Conservation (phyloP, 2,113 vertebrate genomes). For the Rallus limicola region DNA sequence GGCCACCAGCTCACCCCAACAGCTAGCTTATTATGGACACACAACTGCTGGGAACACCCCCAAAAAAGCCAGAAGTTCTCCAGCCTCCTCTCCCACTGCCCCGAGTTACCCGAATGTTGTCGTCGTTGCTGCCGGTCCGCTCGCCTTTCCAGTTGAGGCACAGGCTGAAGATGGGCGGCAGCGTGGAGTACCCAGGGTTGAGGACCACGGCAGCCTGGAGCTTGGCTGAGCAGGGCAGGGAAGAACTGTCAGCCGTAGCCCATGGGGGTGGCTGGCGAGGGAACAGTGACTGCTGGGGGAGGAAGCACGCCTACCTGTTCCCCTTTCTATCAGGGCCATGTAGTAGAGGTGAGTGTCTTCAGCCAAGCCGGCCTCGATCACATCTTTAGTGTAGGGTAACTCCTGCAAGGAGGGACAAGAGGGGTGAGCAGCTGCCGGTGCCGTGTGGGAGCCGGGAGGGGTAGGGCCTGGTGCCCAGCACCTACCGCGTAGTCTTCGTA, state of each 20-base stretch:
- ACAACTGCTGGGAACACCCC: rapidly evolving
- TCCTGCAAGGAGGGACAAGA: conserved; percentile 68
- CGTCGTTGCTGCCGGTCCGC: conserved; percentile 85
- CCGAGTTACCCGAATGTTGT: conserved; percentile 88
- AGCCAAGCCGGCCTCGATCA: conserved; percentile 85
- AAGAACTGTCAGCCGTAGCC: not conserved
- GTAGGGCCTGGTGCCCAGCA: rapidly evolving
- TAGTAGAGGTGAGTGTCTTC: conserved; percentile 92
- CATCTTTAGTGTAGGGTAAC: conserved; percentile 86
- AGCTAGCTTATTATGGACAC: rapidly evolving
- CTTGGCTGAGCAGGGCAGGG: conserved; percentile 78
- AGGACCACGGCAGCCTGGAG: conserved; percentile 88
- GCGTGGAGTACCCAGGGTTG: conserved; percentile 89
- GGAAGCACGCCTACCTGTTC: conserved; percentile 79
- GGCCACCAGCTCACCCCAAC: not conserved
- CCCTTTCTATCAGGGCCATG: conserved; percentile 88
- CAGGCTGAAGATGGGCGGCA: conserved; percentile 91
- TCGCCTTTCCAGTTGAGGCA: conserved; percentile 98
- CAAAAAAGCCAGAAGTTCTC: not conserved
- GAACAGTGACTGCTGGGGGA: not conserved
- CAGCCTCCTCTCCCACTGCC: not conserved
- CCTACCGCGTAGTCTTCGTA: conserved; percentile 88
- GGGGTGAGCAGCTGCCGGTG: not conserved
- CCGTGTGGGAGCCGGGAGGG: rapidly evolving
- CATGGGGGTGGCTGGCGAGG: rapidly evolving